These are phyloP conservation scores for Xiphophorus hellerii DNA, from an alignment of 2,113 vertebrate species.

Conservation along the genomic window DNA sequence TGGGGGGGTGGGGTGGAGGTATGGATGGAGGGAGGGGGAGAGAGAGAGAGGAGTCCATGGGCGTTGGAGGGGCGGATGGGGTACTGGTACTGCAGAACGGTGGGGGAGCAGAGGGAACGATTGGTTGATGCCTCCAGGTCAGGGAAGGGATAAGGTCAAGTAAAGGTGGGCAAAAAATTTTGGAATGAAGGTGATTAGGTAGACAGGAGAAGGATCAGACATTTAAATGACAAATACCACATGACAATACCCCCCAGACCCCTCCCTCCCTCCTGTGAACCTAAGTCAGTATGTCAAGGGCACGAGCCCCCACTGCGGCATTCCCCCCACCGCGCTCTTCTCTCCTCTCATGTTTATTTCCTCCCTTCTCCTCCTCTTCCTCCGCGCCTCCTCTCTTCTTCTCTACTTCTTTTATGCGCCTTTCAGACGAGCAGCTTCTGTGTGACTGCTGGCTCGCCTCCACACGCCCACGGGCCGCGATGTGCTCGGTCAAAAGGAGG, in stretches of 20 bases:
- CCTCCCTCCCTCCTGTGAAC: constrained; percentile 71
- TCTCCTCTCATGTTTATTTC: constrained; percentile 58
- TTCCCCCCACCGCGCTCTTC: constrained; percentile 18
- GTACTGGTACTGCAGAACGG: constrained; percentile 62
- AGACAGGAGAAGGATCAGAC: constrained; percentile 38
- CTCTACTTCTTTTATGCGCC: constrained; percentile 67
- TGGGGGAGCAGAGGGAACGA: constrained; percentile 56
- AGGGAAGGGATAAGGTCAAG: constrained; percentile 90
- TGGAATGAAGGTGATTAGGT: constrained; percentile 79
- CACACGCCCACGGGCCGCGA: constrained; percentile 49
- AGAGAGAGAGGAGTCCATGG: constrained; percentile 32
- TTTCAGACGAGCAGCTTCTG: constrained; percentile 67
- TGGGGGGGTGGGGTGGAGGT: constrained; percentile 47
- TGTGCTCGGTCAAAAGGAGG: constrained; percentile 69
- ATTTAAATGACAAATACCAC: constrained; percentile 90
- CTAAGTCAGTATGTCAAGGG: constrained; percentile 95
- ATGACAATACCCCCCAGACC: constrained; percentile 81
- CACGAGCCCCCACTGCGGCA: constrained; percentile 70
- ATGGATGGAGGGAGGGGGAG: constrained; percentile 41
- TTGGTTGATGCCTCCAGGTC: constrained; percentile 84
- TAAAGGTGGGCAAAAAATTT: constrained; percentile 78
- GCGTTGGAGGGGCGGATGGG: constrained; percentile 69
- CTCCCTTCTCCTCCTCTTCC: constrained; percentile 10
- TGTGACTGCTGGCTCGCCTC: constrained; percentile 62
- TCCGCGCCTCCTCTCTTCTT: background rate